A percentile compares a stretch with the other conserved stretches of the same genome.
These are phyloP conservation scores for Limonius californicus DNA, from an alignment of 1,140 invertebrate genomes.

Conservation along the genomic window DNA sequence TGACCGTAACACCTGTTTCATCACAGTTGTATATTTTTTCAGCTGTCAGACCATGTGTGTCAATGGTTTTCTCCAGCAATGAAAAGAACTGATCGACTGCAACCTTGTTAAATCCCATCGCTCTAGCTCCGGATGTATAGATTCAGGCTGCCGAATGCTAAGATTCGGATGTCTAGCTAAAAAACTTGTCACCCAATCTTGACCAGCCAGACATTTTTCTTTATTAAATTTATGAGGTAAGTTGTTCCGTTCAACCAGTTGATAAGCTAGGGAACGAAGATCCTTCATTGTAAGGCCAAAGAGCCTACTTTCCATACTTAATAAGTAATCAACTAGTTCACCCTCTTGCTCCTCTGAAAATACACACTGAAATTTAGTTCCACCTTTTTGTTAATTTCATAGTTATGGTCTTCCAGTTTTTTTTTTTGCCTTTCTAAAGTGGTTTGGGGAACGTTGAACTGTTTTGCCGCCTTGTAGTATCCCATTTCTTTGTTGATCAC, in stretches of 20 bases:
- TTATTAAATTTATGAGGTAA: constrained; percentile 22
- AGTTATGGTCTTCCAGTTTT: too few relatives aligned
- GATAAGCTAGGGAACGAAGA: constrained; percentile 25
- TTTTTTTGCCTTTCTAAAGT: too few relatives aligned
- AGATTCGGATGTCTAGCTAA: constrained; percentile 39
- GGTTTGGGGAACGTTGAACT: too few relatives aligned
- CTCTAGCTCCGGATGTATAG: constrained; percentile 36
- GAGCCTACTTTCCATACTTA: too few relatives aligned
- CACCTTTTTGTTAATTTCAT: too few relatives aligned
- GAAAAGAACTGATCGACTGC: constrained; percentile 30
- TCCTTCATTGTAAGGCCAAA: constrained; percentile 30
- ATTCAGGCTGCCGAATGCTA: constrained; percentile 34
- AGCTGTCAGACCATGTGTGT: constrained; percentile 1
- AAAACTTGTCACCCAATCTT: constrained; percentile 31
- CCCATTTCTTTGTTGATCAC: too few relatives aligned
- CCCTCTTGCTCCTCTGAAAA: too few relatives aligned
- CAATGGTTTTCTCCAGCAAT: constrained; percentile 6
- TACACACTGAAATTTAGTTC: too few relatives aligned
- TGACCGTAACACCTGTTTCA: constrained; percentile 47
- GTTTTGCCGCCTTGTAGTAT: too few relatives aligned
- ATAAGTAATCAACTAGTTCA: too few relatives aligned
- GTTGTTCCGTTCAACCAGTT: constrained; percentile 37
- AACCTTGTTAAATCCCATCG: constrained; percentile 35
- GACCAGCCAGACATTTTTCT: constrained; percentile 15
- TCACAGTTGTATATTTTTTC: constrained; percentile 44